Percentiles rank a stretch among this genome's conserved stretches.
Evolutionary conservation across 1,140 invertebrate genomes (phyloP).

Genomic region (Elymnias hypermnestra): DNA sequence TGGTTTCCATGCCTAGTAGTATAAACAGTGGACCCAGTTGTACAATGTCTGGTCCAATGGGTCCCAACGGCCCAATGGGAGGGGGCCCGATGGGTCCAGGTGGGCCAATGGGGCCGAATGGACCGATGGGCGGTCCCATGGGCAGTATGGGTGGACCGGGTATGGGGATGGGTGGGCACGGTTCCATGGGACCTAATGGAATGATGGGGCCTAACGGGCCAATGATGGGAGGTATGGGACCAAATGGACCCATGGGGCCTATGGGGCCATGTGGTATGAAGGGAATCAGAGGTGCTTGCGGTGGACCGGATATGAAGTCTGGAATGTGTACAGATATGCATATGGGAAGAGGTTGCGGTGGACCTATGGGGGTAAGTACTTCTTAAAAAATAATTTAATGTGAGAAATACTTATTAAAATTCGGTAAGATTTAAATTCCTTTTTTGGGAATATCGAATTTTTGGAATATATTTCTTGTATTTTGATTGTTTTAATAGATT

Average conservation of each 20-base stretch:
- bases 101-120: conserved; percentile 66
- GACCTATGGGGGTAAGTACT: conserved; percentile 71
- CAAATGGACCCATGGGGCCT: conserved; percentile 72
- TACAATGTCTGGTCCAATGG: conserved; percentile 68
- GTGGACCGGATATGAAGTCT: conserved; percentile 69
- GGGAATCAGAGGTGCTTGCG: conserved; percentile 62
- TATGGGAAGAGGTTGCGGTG: conserved; percentile 70
- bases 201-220: conserved; percentile 74
- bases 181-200: conserved; percentile 69
- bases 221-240: conserved; percentile 68
- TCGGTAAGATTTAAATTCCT: no score
- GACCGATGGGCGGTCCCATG: conserved; percentile 66
- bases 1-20: conserved; percentile 63
- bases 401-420: no score
- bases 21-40: conserved; percentile 64
- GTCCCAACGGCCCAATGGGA: conserved; percentile 63
- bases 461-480: no score
- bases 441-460: no score
- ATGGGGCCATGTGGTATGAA: conserved; percentile 72
- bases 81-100: conserved; percentile 55
- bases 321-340: conserved; percentile 73
- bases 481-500: no score
- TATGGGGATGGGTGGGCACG: conserved; percentile 69
- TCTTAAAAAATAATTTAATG: no score
- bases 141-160: conserved; percentile 63